These are phyloP conservation scores for Antrozous pallidus DNA, from an alignment of 2,797 vertebrate genomes.

Conservation along the genomic window DNA sequence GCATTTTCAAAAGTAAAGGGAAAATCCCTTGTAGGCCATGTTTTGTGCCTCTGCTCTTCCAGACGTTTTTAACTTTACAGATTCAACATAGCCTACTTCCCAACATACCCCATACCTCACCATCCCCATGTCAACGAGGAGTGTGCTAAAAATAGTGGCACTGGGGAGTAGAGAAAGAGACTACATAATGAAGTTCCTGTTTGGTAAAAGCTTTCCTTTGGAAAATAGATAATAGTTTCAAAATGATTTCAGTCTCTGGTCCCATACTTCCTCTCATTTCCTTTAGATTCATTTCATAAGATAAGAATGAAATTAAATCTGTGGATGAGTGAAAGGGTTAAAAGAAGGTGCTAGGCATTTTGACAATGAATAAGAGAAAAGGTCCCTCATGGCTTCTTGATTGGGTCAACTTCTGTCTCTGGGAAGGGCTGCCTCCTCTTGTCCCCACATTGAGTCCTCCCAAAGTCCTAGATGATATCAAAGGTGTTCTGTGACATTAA, in stretches of 20 bases:
- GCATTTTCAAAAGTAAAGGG: constrained; percentile 6
- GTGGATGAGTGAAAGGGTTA: not conserved
- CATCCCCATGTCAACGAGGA: not conserved
- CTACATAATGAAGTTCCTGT: not conserved
- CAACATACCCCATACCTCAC: not conserved
- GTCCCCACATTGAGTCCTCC: not conserved
- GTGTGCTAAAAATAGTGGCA: not conserved
- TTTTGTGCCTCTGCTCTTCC: not conserved
- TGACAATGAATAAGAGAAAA: not conserved
- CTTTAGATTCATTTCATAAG: not conserved
- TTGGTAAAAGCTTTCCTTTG: not conserved
- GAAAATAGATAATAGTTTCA: not conserved
- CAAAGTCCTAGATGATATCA: not conserved
- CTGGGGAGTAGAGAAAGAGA: not conserved
- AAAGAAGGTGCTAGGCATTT: not conserved
- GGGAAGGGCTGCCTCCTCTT: not conserved
- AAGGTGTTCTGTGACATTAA: not conserved
- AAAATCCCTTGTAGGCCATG: not conserved
- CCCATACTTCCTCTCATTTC: not conserved
- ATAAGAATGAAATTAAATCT: not conserved
- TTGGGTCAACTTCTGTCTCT: not conserved
- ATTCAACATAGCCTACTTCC: not conserved
- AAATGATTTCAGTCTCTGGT: not conserved
- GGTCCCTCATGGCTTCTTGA: not conserved
- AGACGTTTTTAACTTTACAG: not conserved